Evolutionary conservation across 92 coral and sea anemone species (phyloP).

Genomic region (Micromussa lordhowensis): DNA sequence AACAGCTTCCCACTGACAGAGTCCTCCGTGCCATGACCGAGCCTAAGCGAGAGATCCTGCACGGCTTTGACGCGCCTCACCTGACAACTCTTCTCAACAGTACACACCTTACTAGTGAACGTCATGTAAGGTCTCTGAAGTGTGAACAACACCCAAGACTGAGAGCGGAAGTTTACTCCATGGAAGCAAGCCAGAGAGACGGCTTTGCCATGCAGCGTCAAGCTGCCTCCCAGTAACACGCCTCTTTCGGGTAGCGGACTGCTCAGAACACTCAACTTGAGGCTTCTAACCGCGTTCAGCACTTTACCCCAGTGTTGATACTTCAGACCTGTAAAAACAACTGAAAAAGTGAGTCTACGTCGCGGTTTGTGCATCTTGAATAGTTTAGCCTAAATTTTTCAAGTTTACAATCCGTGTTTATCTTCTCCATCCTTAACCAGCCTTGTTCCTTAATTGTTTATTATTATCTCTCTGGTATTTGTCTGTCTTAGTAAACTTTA

Average conservation of each 20-base stretch:
- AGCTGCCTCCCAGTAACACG: constrained; percentile 89
- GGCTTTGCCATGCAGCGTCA: constrained; percentile 83
- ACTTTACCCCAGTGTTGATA: constrained; percentile 99
- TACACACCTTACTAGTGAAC: constrained; percentile 87
- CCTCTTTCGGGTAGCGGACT: constrained; percentile 93
- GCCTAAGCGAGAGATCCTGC: constrained; percentile 82
- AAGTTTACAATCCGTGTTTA: too few species aligned
- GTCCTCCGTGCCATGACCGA: constrained; percentile 84
- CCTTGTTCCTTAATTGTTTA: too few species aligned
- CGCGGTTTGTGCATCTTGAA: too few species aligned
- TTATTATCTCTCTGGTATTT: too few species aligned
- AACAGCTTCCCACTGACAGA: constrained; percentile 73
- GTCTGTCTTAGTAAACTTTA: too few species aligned
- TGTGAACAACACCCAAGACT: constrained; percentile 96
- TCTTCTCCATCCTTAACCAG: too few species aligned
- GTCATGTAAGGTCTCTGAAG: constrained; percentile 79
- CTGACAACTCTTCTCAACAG: constrained; percentile 95
- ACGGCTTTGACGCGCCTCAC: constrained; percentile 93
- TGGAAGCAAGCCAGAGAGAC: constrained; percentile 96
- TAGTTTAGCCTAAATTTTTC: too few species aligned
- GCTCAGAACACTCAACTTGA: constrained; percentile 78
- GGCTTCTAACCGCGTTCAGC: constrained; percentile 80
- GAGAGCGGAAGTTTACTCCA: constrained; percentile 98
- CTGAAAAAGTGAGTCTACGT: too few species aligned
- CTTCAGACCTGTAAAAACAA: constrained; percentile 77